Base-by-base conservation (phyloP, 30 jellyfish, hydroid and myxozoan species). In the Mastigias papua region DNA sequence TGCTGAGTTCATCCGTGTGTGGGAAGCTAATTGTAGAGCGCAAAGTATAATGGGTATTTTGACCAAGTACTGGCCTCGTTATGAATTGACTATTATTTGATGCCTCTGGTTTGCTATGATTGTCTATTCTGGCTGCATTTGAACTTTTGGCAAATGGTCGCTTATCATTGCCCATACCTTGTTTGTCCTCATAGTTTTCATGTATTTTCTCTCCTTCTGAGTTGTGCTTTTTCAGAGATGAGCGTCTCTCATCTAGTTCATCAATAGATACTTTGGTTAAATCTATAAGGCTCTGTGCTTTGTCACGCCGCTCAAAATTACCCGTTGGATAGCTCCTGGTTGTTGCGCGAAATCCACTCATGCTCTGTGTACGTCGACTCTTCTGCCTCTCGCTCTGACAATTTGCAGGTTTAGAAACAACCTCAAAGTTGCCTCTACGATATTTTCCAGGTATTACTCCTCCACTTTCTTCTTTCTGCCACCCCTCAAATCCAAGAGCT, bases 361-460 rank as follows among this genome's bases (percentile, higher is more conserved):
- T 73, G 73, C 86, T 83, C 61, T 67, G 84, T 17, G 88, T 77
- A 25, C 88, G 78, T 17, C 80, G 76, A 34, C 80, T 67, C 48
- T 19, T 46, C 50, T 23, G 17, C 7, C 33, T 22, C 13, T 73
- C 81, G 15, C 27, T 20, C 46, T 28, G 22, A 0, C 46, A 69
- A 1, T 22, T 62, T 26, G 30, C 54, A 16, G 95, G 95, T 9
- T 22, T 49, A 19, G 90, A 76, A 20, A 87, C 81, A 49, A 87
- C 88, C 54, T 87, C 90, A 54, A 87, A 87, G 64, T 87, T 87
- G 64, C 95, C 95, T 65, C 95, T 48, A 51, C 82, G 65, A 46
- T 87, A 87, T 34, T 75, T 87, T 31, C 95, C 95, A 63, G 86
- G 86, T 37, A 87, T 87, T 11, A 76, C 76, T n/a, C 90, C 90